A percentile compares a stretch with the other conserved stretches of the same genome.
These are phyloP conservation scores for Oryzaephilus surinamensis DNA, from an alignment of 1,140 invertebrate genomes.

Conservation along the genomic window DNA sequence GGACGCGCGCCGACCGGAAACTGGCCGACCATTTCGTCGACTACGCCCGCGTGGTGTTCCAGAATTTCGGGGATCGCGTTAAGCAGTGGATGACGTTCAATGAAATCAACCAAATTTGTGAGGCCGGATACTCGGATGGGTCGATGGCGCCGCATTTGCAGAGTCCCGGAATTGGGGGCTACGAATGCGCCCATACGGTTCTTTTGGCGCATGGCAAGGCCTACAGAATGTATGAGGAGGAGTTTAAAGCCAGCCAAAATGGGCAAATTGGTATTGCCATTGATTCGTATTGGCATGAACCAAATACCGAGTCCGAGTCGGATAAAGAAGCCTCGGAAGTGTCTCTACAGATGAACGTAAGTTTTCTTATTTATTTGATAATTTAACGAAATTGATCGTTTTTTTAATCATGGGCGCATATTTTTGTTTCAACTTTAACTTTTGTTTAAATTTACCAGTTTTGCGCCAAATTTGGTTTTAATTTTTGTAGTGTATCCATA, in stretches of 20 bases:
- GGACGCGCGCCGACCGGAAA: constrained; percentile 47
- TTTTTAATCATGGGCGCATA: too few relatives aligned
- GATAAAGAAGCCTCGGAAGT: constrained; percentile 9
- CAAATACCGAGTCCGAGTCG: background rate
- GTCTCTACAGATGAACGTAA: constrained; percentile 4
- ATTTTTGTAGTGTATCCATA: too few relatives aligned
- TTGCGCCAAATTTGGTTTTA: too few relatives aligned
- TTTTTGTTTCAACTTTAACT: background rate
- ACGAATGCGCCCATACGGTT: constrained; percentile 35
- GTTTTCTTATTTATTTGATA: constrained; percentile 1
- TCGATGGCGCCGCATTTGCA: constrained; percentile 24
- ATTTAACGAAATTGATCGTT: too few relatives aligned
- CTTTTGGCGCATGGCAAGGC: constrained; percentile 36
- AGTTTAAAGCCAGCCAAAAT: constrained; percentile 21
- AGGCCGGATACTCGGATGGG: constrained; percentile 15
- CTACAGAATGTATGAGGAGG: constrained; percentile 35
- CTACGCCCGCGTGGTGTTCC: constrained; percentile 24
- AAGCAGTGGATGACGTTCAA: constrained; percentile 44
- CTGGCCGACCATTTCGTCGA: constrained; percentile 43
- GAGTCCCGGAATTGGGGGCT: constrained; percentile 30
- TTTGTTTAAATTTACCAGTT: too few relatives aligned
- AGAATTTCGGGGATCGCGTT: constrained; percentile 19
- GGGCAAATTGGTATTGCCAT: constrained; percentile 10
- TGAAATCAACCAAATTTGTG: constrained; percentile 35
- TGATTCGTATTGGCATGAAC: constrained; percentile 9